A percentile compares a stretch with the other conserved stretches of the same genome.
These are phyloP conservation scores for Sycophila sp. DNA, from an alignment of 1,140 invertebrate species.

Conservation along the genomic window DNA sequence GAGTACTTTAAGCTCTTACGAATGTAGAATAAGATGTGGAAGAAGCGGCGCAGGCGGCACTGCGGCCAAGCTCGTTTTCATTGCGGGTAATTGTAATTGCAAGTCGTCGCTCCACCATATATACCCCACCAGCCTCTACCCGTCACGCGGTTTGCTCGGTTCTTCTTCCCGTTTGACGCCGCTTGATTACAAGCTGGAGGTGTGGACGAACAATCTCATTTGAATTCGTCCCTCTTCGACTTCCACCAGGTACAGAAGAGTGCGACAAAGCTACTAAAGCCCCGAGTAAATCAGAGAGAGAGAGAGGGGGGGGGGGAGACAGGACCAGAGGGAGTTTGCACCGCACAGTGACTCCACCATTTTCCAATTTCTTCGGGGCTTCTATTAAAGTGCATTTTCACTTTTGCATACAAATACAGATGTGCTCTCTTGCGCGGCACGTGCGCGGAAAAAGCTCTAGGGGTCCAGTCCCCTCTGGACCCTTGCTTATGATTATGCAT, in stretches of 20 bases:
- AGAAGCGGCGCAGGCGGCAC: too few relatives aligned
- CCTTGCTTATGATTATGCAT: constrained; percentile 31
- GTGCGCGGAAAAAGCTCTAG: not conserved
- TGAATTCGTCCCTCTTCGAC: constrained; percentile 36
- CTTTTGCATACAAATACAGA: constrained; percentile 37
- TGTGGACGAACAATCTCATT: constrained; percentile 41
- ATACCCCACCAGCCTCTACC: not conserved
- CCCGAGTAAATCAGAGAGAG: not conserved
- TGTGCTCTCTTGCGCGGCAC: not conserved
- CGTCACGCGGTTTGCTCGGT: not conserved
- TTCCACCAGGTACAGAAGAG: too few relatives aligned
- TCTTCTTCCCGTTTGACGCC: constrained; percentile 36
- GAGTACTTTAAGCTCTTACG: constrained; percentile 17
- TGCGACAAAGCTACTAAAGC: too few relatives aligned
- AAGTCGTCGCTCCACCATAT: not conserved
- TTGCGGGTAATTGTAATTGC: constrained; percentile 32
- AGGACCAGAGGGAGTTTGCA: too few relatives aligned
- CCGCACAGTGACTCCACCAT: constrained; percentile 22
- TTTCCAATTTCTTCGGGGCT: constrained; percentile 32
- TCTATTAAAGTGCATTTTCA: constrained; percentile 33
- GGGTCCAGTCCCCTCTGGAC: too few relatives aligned
- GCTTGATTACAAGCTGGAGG: constrained; percentile 39
- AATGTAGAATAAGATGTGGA: constrained; percentile 10
- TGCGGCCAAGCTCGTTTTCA: constrained; percentile 24
- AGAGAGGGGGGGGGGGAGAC: too few relatives aligned